Conservation (phyloP, 2,113 vertebrate species). For the Leuciscus idus region DNA sequence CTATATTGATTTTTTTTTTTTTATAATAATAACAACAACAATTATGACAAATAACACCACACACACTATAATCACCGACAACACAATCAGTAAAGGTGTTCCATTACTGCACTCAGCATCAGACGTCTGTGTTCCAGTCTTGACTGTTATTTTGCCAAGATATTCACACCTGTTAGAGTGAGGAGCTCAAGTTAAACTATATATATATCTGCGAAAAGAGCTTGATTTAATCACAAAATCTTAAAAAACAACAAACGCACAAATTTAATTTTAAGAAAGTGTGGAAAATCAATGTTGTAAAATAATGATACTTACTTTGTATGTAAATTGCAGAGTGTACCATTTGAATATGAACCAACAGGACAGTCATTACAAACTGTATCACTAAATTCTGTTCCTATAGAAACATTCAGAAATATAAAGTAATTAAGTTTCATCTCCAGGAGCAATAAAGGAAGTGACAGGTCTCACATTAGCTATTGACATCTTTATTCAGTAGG, state of each 20-base stretch:
- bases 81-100: neutral
- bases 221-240: neutral
- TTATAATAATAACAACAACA: too few relatives aligned
- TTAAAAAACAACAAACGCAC: neutral
- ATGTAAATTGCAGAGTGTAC: constrained; percentile 15
- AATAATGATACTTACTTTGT: constrained; percentile 37
- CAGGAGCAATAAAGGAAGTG: neutral
- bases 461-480: neutral
- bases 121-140: neutral
- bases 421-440: too few relatives aligned
- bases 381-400: constrained; percentile 43
- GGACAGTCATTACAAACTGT: constrained; percentile 33
- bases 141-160: neutral
- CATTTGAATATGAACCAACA: constrained; percentile 37
- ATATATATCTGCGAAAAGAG: neutral
- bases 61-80: neutral
- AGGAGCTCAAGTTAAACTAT: neutral
- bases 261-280: neutral
- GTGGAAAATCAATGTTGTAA: neutral
- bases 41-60: neutral
- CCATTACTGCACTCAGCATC: constrained; percentile 8
- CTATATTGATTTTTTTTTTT: neutral
- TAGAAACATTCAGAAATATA: neutral
- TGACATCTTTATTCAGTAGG: neutral
- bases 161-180: constrained; percentile 29